Evolutionary conservation across 2,797 vertebrate species (phyloP).

Genomic region (Cyclopterus lumpus): DNA sequence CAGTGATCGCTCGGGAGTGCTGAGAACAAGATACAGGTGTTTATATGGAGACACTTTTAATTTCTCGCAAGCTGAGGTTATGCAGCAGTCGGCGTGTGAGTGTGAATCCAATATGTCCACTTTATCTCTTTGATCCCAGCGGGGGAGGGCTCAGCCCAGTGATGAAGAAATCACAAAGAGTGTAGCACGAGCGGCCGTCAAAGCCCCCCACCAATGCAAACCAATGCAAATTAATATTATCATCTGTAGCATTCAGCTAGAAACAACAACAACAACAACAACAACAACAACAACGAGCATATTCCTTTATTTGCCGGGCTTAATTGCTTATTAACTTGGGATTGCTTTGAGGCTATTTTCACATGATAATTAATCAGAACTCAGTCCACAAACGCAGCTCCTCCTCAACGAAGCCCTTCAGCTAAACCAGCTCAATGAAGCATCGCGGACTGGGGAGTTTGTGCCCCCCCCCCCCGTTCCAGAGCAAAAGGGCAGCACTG

Average conservation of each 20-base stretch:
- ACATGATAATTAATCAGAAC: conserved; percentile 65
- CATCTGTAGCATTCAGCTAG: conserved; percentile 32
- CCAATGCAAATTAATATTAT: conserved; percentile 35
- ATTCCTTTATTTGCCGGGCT: conserved; percentile 53
- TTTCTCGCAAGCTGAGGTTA: conserved; percentile 18
- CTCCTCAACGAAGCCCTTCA: conserved; percentile 50
- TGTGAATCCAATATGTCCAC: conserved; percentile 19
- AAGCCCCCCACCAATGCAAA: too few species aligned
- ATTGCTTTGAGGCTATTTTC: conserved; percentile 52
- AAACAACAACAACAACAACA: too few species aligned
- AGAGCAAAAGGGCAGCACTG: conserved; percentile 61
- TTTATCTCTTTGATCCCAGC: conserved; percentile 12
- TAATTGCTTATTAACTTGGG: conserved; percentile 66
- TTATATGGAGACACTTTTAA: conserved; percentile 15
- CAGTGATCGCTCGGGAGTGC: conserved; percentile 15
- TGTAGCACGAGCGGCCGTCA: not conserved
- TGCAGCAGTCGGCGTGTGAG: conserved; percentile 4
- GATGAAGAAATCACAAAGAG: conserved; percentile 10
- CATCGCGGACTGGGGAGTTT: conserved; percentile 40
- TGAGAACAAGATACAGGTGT: conserved; percentile 21
- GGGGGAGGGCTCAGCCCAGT: conserved; percentile 1
- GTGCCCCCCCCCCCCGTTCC: conserved; percentile 45
- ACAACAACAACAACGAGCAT: conserved; percentile 36
- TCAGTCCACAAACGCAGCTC: conserved; percentile 41
- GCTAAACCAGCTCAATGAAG: conserved; percentile 56